These are phyloP conservation scores for Coccyzus lansbergi DNA, from an alignment of 2,797 vertebrate genomes.

Conservation along the genomic window DNA sequence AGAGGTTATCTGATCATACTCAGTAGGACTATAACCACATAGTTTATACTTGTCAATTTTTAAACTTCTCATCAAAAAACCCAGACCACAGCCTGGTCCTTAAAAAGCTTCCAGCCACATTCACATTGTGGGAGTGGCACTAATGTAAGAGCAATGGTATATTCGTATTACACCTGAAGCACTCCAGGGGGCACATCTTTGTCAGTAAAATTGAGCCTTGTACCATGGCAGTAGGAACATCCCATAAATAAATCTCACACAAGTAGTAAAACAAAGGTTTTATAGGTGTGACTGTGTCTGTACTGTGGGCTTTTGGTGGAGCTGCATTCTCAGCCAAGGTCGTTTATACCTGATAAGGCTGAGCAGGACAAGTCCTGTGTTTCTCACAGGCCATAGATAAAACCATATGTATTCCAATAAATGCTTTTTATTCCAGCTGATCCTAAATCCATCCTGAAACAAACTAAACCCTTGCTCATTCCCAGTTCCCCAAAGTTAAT, in stretches of 20 bases:
- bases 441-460: neutral
- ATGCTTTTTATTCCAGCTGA: neutral
- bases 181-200: neutral
- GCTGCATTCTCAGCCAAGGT: neutral
- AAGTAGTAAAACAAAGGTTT: neutral
- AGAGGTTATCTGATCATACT: neutral
- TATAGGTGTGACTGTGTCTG: neutral
- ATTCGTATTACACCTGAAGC: neutral
- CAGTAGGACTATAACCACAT: neutral
- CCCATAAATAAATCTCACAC: neutral
- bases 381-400: neutral
- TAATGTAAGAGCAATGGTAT: neutral
- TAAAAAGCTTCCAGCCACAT: constrained; percentile 16
- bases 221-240: neutral
- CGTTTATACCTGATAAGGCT: fast-evolving
- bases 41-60: neutral
- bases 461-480: neutral
- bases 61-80: neutral
- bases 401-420: neutral
- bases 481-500: constrained; percentile 4
- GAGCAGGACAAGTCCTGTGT: neutral
- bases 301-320: neutral
- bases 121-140: neutral
- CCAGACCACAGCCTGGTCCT: neutral
- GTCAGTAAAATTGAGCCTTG: neutral